Conservation (phyloP, 2,113 vertebrate species). For the Perca schrenkii region DNA sequence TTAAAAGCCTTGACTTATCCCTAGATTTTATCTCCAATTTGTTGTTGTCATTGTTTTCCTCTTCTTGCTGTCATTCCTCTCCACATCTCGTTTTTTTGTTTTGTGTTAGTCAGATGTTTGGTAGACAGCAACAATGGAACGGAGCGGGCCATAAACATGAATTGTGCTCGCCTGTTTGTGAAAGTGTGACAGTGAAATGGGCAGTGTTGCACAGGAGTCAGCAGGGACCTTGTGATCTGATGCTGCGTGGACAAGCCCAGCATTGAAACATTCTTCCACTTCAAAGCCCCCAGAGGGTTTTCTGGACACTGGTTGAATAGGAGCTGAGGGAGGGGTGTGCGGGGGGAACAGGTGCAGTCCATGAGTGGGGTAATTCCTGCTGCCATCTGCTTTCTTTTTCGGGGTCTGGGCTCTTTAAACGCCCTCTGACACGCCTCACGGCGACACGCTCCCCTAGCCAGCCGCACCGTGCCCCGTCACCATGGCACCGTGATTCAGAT, state of each 20-base stretch:
- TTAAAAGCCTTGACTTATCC: constrained; percentile 10
- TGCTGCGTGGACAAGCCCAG: constrained; percentile 62
- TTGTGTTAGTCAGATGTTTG: constrained; percentile 47
- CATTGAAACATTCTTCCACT: constrained; percentile 84
- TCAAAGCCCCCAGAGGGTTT: constrained; percentile 77
- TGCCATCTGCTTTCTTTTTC: constrained; percentile 86
- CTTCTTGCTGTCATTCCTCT: neutral
- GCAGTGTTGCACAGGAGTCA: constrained; percentile 51
- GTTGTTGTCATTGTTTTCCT: constrained; percentile 36
- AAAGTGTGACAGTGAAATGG: constrained; percentile 51
- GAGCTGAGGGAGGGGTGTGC: constrained; percentile 55
- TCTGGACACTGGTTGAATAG: constrained; percentile 82
- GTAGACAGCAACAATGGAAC: constrained; percentile 20
- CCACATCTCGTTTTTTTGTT: constrained; percentile 25
- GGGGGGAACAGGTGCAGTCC: constrained; percentile 84
- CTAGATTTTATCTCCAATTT: constrained; percentile 24
- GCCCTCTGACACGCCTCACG: constrained; percentile 77
- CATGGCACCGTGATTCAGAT: constrained; percentile 81
- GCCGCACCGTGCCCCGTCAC: constrained; percentile 72
- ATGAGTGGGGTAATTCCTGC: constrained; percentile 72
- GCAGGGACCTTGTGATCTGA: constrained; percentile 68
- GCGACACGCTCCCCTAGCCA: constrained; percentile 70
- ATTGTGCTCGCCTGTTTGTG: constrained; percentile 35
- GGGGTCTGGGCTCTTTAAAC: constrained; percentile 76
- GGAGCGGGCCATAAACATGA: constrained; percentile 52